phyloP scores from a whole-genome alignment of 2,888 invertebrate genomes.

The Deilephila elpenor region DNA sequence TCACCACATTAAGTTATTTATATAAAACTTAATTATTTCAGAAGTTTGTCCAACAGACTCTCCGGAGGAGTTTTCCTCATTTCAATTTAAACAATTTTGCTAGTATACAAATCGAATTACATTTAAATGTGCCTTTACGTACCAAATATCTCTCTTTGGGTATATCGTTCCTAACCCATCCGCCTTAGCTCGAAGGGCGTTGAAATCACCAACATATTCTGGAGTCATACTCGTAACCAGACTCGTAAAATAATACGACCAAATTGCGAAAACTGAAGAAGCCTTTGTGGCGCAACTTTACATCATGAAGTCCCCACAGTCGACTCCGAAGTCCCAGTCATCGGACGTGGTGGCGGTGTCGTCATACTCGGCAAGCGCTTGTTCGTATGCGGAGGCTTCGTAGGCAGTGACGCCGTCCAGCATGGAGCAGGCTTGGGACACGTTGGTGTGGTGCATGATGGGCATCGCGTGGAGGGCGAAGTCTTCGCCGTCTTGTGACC shows the following conservation, averaged over 20 bases:
- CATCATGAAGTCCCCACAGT: slow-evolving; percentile 90
- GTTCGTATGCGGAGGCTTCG: slow-evolving; percentile 85
- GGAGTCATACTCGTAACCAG: not conserved
- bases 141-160: slow-evolving; percentile 10
- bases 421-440: slow-evolving; percentile 84
- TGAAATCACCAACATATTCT: not conserved
- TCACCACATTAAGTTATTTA: slow-evolving; percentile 20
- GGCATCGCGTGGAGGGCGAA: slow-evolving; percentile 87
- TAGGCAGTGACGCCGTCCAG: slow-evolving; percentile 85
- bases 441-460: slow-evolving; percentile 86
- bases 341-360: slow-evolving; percentile 82
- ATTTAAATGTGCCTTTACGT: slow-evolving; percentile 16
- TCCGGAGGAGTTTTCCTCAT: not conserved
- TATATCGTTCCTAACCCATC: not conserved
- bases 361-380: slow-evolving; percentile 86
- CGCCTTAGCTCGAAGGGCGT: not conserved
- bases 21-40: slow-evolving; percentile 7
- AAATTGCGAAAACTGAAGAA: not conserved
- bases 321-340: slow-evolving; percentile 89
- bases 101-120: not conserved
- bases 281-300: slow-evolving; percentile 56
- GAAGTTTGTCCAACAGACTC: not conserved
- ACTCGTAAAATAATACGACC: slow-evolving; percentile 4
- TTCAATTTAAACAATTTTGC: not conserved
- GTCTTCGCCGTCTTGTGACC: slow-evolving; percentile 88